A percentile compares a stretch with the other conserved stretches of the same genome.
Conservation (phyloP, 2,797 vertebrate genomes). For the Hirundo rustica region DNA sequence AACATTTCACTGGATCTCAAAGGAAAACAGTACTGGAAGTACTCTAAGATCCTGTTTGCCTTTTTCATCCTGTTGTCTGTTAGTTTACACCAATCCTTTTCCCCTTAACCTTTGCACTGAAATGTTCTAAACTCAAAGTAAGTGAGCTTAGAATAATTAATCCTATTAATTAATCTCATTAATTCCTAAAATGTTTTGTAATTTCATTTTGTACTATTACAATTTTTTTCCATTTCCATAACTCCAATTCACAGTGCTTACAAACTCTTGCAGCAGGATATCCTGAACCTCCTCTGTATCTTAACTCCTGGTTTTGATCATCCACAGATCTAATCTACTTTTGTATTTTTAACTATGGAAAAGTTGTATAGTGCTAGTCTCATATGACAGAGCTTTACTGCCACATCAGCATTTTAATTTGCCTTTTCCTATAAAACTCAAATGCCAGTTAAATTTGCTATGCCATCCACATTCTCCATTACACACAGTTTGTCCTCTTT, state of each 20-base stretch:
- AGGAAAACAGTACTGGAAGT: background rate
- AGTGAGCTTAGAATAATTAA: background rate
- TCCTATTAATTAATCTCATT: background rate
- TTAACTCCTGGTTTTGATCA: background rate
- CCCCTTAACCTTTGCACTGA: background rate
- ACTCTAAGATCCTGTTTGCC: background rate
- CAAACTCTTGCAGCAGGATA: background rate
- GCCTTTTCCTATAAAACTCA: background rate
- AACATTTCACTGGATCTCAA: background rate
- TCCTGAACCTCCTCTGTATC: background rate
- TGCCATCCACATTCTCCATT: background rate
- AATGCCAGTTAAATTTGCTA: background rate
- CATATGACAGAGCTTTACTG: background rate
- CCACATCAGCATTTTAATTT: background rate
- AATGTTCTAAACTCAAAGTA: background rate
- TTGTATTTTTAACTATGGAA: background rate
- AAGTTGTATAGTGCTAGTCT: background rate
- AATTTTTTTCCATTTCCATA: background rate
- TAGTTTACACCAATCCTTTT: background rate
- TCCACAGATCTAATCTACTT: background rate
- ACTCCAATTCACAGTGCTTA: background rate
- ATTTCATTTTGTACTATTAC: background rate
- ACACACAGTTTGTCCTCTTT: background rate
- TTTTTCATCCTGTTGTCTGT: background rate
- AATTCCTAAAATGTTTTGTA: background rate